These are phyloP conservation scores for Lasioglossum baleicum DNA, from an alignment of 1,140 invertebrate species.

Conservation along the genomic window DNA sequence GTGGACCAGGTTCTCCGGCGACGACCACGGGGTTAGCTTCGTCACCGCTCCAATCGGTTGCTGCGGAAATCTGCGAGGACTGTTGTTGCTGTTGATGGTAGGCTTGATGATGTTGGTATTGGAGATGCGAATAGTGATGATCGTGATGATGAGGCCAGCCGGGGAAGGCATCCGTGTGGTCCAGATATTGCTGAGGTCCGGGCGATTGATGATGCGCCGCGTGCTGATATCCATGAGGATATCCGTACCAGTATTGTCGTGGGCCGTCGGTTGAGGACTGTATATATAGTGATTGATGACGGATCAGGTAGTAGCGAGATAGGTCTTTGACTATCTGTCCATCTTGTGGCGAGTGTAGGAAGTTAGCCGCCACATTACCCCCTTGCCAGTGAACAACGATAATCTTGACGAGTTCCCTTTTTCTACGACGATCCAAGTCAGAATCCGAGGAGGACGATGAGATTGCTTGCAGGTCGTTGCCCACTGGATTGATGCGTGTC, in stretches of 20 bases:
- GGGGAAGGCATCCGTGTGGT: conserved; percentile 47
- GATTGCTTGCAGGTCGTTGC: too few species aligned
- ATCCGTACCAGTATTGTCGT: conserved; percentile 63
- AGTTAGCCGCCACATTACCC: too few species aligned
- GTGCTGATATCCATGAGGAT: conserved; percentile 41
- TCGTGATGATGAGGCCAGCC: conserved; percentile 59
- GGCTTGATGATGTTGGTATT: conserved; percentile 63
- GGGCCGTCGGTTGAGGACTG: too few species aligned
- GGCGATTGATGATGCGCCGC: conserved; percentile 54
- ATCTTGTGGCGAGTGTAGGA: too few species aligned
- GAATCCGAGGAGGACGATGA: too few species aligned
- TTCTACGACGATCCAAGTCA: too few species aligned
- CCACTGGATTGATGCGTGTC: too few species aligned
- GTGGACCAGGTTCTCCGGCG: conserved; percentile 79
- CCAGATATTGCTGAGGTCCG: conserved; percentile 63
- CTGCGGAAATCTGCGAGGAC: conserved; percentile 29
- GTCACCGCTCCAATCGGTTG: conserved; percentile 69
- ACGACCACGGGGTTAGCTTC: conserved; percentile 60
- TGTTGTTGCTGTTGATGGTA: conserved; percentile 57
- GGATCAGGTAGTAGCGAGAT: too few species aligned
- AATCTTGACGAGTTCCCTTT: too few species aligned
- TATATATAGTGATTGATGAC: too few species aligned
- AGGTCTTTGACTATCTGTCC: too few species aligned
- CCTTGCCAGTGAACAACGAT: too few species aligned
- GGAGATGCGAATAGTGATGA: conserved; percentile 73